Evolutionary conservation across 1,140 invertebrate species (phyloP).

Genomic region (Gryon sp.): DNA sequence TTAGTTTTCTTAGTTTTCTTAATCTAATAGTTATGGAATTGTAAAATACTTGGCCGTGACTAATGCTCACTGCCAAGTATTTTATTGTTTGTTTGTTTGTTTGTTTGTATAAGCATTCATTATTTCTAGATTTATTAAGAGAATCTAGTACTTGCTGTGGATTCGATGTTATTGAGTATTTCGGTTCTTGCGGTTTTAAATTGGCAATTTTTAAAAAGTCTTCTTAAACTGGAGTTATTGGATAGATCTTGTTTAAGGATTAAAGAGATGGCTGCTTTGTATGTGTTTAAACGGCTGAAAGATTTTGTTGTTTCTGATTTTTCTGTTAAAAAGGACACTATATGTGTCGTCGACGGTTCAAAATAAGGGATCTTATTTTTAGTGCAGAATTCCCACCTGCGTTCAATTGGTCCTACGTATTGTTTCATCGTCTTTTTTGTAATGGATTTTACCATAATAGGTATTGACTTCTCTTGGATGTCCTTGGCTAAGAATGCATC

Average conservation of each 20-base stretch:
- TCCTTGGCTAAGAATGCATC: background rate
- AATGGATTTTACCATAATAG: constrained; percentile 10
- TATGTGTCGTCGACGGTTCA: background rate
- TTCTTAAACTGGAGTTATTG: no score
- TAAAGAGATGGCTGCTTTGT: constrained; percentile 1
- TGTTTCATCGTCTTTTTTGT: constrained; percentile 13
- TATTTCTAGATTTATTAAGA: background rate
- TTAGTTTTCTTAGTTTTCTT: no score
- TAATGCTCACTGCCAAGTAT: no score
- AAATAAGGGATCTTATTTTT: background rate
- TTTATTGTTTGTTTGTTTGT: no score
- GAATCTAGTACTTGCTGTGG: no score
- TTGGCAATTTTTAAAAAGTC: constrained; percentile 3
- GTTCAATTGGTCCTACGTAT: constrained; percentile 24
- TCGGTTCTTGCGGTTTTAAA: constrained; percentile 3
- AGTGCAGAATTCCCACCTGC: constrained; percentile 28
- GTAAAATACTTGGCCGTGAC: no score
- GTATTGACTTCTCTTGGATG: background rate
- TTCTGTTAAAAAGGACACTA: background rate
- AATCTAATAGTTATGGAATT: no score
- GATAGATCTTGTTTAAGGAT: no score
- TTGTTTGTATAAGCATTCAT: no score
- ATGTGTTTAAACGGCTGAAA: constrained; percentile 10
- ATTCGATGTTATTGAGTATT: no score
- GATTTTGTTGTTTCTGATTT: background rate